Evolutionary conservation across 2,888 invertebrate genomes (phyloP).

Genomic region (Aleiodes leptofemur): DNA sequence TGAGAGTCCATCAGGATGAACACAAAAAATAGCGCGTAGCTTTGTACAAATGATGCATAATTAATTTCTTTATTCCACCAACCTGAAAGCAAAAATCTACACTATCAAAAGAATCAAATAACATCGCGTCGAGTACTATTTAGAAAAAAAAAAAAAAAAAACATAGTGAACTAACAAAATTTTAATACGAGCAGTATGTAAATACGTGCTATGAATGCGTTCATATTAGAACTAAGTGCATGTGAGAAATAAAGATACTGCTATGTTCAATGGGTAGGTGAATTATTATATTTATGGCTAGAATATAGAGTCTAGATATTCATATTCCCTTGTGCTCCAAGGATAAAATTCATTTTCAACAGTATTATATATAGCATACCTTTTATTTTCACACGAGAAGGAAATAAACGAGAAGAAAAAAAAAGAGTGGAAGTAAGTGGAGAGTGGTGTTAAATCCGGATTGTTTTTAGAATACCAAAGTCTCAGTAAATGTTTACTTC

Average conservation of each 20-base stretch:
- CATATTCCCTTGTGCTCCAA: constrained; percentile 7
- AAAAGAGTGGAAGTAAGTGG: constrained; percentile 28
- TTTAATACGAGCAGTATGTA: constrained; percentile 45
- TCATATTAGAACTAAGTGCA: constrained; percentile 50
- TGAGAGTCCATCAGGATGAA: constrained; percentile 17
- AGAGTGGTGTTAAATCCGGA: constrained; percentile 23
- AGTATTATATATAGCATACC: constrained; percentile 20
- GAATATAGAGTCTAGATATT: constrained; percentile 22
- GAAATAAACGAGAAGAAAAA: constrained; percentile 5
- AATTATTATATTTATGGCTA: constrained; percentile 41
- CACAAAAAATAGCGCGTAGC: constrained; percentile 36
- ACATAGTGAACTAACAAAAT: constrained; percentile 20
- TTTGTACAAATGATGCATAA: constrained; percentile 45
- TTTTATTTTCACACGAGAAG: background rate
- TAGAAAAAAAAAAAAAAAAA: constrained; percentile 23
- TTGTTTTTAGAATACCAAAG: constrained; percentile 26
- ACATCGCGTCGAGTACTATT: constrained; percentile 10
- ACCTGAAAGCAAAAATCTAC: constrained; percentile 49
- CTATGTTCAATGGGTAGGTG: constrained; percentile 19
- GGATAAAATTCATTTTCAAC: constrained; percentile 37
- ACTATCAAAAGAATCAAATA: background rate
- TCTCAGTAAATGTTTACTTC: constrained; percentile 12
- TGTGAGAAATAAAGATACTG: constrained; percentile 24
- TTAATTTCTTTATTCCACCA: constrained; percentile 50
- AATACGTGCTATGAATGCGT: constrained; percentile 54